These are phyloP conservation scores for Phocoena sinus DNA, from an alignment of 2,113 vertebrate species.

Conservation along the genomic window DNA sequence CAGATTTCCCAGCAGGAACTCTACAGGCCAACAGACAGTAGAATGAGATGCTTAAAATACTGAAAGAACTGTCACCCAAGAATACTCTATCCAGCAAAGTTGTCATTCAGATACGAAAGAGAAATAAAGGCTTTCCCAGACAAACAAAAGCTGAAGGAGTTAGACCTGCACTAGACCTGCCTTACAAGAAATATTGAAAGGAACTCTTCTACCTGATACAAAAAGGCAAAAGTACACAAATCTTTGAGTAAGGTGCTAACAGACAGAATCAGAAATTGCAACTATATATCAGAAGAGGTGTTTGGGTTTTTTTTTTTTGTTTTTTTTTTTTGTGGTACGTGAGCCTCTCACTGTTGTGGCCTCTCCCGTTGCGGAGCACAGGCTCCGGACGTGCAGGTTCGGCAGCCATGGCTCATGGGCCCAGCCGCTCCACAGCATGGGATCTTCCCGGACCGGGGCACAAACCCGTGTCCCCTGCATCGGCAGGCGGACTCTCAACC, in stretches of 20 bases:
- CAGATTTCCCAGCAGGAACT: background rate
- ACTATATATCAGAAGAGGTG: background rate
- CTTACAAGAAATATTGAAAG: background rate
- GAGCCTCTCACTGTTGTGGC: no score
- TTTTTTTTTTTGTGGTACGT: rapidly evolving
- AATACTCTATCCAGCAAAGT: background rate
- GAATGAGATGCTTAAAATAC: background rate
- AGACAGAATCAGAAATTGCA: background rate
- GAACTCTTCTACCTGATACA: background rate
- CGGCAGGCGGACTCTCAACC: no score
- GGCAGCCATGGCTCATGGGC: no score
- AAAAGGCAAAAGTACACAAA: background rate
- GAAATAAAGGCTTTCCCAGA: background rate
- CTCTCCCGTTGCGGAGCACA: no score
- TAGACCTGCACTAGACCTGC: background rate
- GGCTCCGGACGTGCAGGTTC: no score
- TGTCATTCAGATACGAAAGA: background rate
- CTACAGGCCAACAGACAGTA: background rate
- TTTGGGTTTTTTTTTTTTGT: no score
- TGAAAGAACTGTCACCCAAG: background rate
- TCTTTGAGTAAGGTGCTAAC: background rate
- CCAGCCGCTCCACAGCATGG: rapidly evolving
- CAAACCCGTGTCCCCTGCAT: no score
- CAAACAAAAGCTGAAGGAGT: background rate
- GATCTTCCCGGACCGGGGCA: no score